Conservation (phyloP, 2,888 invertebrate genomes). For the Leptura quadrifasciata region DNA sequence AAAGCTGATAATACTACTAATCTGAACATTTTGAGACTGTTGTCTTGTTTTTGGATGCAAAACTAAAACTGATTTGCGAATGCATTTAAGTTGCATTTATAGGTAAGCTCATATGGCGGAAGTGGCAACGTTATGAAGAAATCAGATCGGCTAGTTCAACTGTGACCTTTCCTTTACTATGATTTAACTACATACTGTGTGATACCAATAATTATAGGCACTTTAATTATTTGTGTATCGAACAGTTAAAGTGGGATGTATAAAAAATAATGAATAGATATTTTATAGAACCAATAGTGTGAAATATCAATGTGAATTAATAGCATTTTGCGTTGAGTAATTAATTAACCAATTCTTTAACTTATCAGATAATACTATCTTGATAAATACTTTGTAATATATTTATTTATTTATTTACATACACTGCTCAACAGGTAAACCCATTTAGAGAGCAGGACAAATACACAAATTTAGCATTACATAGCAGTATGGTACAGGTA, state of each 20-base stretch:
- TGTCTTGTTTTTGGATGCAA: conserved; percentile 22
- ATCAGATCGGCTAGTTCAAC: conserved; percentile 27
- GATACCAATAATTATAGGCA: conserved; percentile 9
- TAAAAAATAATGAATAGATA: not conserved
- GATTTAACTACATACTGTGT: not conserved
- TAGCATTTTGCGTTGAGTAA: too few species aligned
- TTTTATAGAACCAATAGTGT: too few species aligned
- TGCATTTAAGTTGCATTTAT: conserved; percentile 18
- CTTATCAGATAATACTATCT: too few species aligned
- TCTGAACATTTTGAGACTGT: conserved; percentile 38
- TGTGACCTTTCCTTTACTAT: conserved; percentile 26
- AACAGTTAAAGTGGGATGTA: conserved; percentile 9
- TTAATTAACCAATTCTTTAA: too few species aligned
- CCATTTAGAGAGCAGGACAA: too few species aligned
- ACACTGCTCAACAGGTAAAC: too few species aligned
- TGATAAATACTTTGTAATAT: too few species aligned
- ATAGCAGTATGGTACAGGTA: too few species aligned
- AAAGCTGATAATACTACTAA: conserved; percentile 37
- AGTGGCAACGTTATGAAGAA: conserved; percentile 24
- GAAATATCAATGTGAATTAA: too few species aligned
- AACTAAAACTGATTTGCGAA: conserved; percentile 20
- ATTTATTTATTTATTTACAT: too few species aligned
- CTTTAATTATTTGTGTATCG: conserved; percentile 9
- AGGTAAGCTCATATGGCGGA: conserved; percentile 9
- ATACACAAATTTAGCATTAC: too few species aligned